These are phyloP conservation scores for Scomber scombrus DNA, from an alignment of 2,113 vertebrate genomes.

Conservation along the genomic window DNA sequence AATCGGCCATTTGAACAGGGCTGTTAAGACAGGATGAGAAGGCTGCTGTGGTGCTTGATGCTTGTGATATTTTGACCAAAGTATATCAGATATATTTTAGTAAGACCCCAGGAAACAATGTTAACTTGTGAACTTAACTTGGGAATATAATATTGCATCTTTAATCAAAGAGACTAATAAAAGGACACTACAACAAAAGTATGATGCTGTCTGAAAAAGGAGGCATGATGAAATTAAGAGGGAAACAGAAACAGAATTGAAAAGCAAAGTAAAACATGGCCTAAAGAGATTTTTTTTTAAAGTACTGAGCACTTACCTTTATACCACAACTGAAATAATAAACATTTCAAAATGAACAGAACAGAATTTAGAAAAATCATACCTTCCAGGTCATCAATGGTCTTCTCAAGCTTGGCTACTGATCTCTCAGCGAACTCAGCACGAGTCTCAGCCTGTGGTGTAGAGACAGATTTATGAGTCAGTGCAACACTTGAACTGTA, in stretches of 20 bases:
- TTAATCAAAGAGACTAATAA: background rate
- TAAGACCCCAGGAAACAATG: no score
- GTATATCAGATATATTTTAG: no score
- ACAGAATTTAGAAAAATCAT: conserved; percentile 69
- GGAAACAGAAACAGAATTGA: conserved; percentile 10
- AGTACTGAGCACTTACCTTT: conserved; percentile 17
- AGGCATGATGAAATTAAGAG: conserved; percentile 1
- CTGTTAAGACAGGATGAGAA: no score
- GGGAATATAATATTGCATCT: no score
- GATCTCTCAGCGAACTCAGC: conserved; percentile 99
- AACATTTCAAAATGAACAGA: conserved; percentile 13
- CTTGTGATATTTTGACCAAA: no score
- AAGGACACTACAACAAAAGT: background rate
- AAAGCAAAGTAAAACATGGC: conserved; percentile 19
- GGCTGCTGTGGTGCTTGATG: no score
- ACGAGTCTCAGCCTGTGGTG: conserved; percentile 95
- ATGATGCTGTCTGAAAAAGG: conserved; percentile 4
- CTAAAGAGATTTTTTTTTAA: background rate
- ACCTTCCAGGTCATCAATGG: conserved; percentile 99
- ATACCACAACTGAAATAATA: background rate
- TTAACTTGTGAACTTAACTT: no score
- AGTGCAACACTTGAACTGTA: background rate
- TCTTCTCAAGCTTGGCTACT: conserved; percentile 99
- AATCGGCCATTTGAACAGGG: no score
- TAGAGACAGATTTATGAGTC: conserved; percentile 41